These are phyloP conservation scores for Prosapia bicincta DNA, from an alignment of 2,888 invertebrate species.

Conservation along the genomic window DNA sequence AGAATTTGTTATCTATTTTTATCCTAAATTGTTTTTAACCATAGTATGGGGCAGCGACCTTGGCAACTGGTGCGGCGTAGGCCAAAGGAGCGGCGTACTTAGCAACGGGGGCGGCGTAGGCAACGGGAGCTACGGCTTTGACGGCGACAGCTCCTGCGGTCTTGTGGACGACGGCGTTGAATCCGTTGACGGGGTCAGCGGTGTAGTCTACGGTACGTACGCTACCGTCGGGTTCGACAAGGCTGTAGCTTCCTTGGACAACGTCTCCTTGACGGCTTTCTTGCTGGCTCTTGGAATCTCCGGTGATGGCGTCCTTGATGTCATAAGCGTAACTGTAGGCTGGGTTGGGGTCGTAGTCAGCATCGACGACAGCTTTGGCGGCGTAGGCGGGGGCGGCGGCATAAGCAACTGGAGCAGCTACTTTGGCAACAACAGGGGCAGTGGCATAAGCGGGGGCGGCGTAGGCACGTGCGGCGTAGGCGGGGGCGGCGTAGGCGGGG, in stretches of 20 bases:
- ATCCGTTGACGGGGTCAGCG: slow-evolving; percentile 30
- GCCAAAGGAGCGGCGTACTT: slow-evolving; percentile 46
- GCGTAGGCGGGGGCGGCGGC: slow-evolving; percentile 43
- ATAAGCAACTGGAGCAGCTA: slow-evolving; percentile 46
- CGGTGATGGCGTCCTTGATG: slow-evolving; percentile 38
- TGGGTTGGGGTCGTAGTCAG: not conserved
- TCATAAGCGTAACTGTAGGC: slow-evolving; percentile 31
- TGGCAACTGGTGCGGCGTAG: slow-evolving; percentile 41
- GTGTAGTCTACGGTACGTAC: slow-evolving; percentile 30
- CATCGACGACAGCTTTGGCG: slow-evolving; percentile 10
- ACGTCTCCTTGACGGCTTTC: not conserved
- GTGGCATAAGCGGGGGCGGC: slow-evolving; percentile 39
- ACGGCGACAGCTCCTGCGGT: not conserved
- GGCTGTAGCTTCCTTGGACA: not conserved
- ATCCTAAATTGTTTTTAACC: not conserved
- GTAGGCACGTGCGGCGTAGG: slow-evolving; percentile 29
- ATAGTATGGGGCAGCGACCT: slow-evolving; percentile 17
- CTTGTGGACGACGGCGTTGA: slow-evolving; percentile 23
- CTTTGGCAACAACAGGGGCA: slow-evolving; percentile 47
- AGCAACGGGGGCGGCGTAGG: slow-evolving; percentile 38
- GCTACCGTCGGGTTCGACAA: not conserved
- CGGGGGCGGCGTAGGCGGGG: slow-evolving; percentile 7
- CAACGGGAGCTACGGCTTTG: slow-evolving; percentile 25
- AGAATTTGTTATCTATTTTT: not conserved
- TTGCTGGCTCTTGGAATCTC: slow-evolving; percentile 20